Percentiles rank a stretch among this genome's conserved stretches.
Evolutionary conservation across 2,113 vertebrate genomes (phyloP).

Genomic region (Hiodon alosoides): DNA sequence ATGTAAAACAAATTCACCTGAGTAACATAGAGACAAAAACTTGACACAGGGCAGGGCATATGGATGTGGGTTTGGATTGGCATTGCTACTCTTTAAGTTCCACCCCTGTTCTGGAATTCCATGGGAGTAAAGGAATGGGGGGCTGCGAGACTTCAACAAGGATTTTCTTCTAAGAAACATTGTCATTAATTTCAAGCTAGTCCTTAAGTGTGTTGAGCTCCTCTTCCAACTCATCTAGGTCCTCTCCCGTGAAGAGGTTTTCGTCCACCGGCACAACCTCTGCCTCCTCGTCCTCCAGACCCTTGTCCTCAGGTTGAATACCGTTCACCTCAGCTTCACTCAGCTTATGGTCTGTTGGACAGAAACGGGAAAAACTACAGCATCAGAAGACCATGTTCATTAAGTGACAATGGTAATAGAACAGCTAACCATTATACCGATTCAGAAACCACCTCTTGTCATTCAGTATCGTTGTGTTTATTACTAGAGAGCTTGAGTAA

Average conservation of each 20-base stretch:
- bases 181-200: background rate
- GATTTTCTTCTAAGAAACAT: conserved; percentile 26
- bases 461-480: background rate
- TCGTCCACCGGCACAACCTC: conserved; percentile 92
- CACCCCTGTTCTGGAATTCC: background rate
- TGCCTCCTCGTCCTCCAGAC: conserved; percentile 55
- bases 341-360: conserved; percentile 74
- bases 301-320: conserved; percentile 44
- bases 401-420: no score
- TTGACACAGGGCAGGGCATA: no score
- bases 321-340: conserved; percentile 75
- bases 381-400: no score
- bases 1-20: no score
- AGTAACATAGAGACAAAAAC: no score
- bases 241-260: conserved; percentile 96
- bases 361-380: no score
- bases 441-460: no score
- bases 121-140: background rate
- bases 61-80: no score
- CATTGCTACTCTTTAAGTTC: no score
- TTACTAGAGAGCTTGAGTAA: background rate
- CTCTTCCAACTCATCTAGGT: conserved; percentile 95
- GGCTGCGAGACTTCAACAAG: background rate
- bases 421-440: no score
- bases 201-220: conserved; percentile 80